Percentiles rank a stretch among this genome's conserved stretches.
Conservation (phyloP, 1,140 invertebrate species). For the Dinoponera quadriceps region DNA sequence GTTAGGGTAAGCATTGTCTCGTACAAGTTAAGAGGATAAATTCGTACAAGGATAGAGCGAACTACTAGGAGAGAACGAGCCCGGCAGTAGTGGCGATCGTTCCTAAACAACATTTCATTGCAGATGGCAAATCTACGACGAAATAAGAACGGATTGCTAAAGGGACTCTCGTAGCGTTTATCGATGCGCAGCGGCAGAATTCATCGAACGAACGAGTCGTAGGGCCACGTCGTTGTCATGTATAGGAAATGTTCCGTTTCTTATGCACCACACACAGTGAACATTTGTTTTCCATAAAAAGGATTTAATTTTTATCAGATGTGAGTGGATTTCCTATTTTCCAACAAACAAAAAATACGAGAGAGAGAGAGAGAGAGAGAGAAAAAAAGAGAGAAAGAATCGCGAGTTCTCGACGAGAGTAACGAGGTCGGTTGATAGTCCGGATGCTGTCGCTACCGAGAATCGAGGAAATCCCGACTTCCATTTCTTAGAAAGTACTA, state of each 20-base stretch:
- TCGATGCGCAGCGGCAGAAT: conserved; percentile 54
- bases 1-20: conserved; percentile 76
- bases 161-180: conserved; percentile 61
- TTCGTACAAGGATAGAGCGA: conserved; percentile 33
- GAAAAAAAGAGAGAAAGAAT: conserved; percentile 3
- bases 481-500: too few species aligned
- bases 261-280: conserved; percentile 72
- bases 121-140: conserved; percentile 75
- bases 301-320: conserved; percentile 75
- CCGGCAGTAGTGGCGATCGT: conserved; percentile 65
- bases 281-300: conserved; percentile 76
- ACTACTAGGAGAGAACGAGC: conserved; percentile 65
- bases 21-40: conserved; percentile 55
- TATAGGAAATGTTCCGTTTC: conserved; percentile 74
- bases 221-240: conserved; percentile 60
- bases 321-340: conserved; percentile 76
- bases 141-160: conserved; percentile 72
- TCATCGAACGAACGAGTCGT: conserved; percentile 12
- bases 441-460: too few species aligned
- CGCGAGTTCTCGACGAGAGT: background rate
- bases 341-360: conserved; percentile 43
- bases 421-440: background rate
- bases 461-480: too few species aligned
- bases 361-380: background rate
- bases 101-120: conserved; percentile 74